Percentiles rank a stretch among this genome's conserved stretches.
phyloP scores from a whole-genome alignment of 2,888 invertebrate species.

The Cacoxenus indagator region DNA sequence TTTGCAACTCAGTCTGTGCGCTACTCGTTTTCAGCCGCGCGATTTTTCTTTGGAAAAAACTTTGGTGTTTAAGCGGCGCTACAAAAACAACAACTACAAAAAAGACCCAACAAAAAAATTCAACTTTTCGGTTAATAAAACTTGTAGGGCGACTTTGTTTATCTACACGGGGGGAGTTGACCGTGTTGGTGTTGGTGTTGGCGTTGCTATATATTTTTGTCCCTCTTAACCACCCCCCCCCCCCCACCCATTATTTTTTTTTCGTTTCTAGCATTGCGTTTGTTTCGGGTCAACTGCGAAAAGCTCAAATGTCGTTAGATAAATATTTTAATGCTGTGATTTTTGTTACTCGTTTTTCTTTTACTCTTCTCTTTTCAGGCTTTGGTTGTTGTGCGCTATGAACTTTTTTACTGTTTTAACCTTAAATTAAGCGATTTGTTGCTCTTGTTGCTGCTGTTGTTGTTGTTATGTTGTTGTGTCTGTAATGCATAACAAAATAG shows the following conservation, averaged over 20 bases:
- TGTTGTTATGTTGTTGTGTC: no score
- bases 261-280: neutral
- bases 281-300: slow-evolving; percentile 19
- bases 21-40: neutral
- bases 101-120: neutral
- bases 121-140: slow-evolving; percentile 2
- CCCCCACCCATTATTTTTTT: neutral
- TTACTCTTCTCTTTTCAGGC: neutral
- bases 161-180: neutral
- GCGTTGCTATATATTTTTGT: neutral
- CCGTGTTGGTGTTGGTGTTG: neutral
- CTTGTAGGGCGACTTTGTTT: neutral
- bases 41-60: neutral
- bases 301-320: neutral
- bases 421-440: neutral
- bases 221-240: neutral
- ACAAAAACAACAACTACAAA: slow-evolving; percentile 3
- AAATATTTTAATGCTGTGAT: slow-evolving; percentile 14
- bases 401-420: neutral
- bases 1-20: no score
- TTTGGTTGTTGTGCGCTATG: neutral
- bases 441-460: neutral
- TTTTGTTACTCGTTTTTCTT: slow-evolving; percentile 1
- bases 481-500: no score
- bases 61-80: neutral